phyloP scores from a whole-genome alignment of 2,113 vertebrate genomes.

The Eira barbara region DNA sequence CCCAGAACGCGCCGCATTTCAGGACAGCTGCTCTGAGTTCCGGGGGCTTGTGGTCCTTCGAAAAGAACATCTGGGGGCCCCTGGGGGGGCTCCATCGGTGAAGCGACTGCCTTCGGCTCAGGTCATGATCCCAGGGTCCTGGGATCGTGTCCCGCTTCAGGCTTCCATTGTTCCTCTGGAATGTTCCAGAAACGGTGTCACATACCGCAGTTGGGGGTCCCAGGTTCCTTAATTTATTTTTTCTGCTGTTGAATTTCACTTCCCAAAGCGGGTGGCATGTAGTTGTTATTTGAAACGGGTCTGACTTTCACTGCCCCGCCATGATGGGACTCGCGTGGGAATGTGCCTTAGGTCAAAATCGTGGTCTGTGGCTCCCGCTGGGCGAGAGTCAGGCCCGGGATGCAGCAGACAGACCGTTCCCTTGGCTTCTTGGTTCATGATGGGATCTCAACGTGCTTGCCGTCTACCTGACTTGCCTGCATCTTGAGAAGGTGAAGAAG shows the following conservation, averaged over 20 bases:
- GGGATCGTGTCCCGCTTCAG: no score
- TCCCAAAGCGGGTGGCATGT: not conserved
- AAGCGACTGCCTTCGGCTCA: not conserved
- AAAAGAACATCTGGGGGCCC: rapidly evolving
- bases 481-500: no score
- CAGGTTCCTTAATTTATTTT: no score
- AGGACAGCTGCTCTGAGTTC: not conserved
- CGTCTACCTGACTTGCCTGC: rapidly evolving
- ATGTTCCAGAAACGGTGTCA: no score
- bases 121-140: no score
- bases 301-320: not conserved
- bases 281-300: rapidly evolving
- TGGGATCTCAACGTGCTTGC: not conserved
- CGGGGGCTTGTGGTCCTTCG: not conserved
- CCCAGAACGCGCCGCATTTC: rapidly evolving
- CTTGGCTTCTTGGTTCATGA: rapidly evolving
- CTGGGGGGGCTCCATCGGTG: not conserved
- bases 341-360: not conserved
- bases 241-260: rapidly evolving
- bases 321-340: not conserved
- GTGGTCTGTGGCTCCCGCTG: not conserved
- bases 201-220: no score
- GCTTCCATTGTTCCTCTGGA: no score
- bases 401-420: rapidly evolving
- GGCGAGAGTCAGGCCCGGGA: not conserved